Conservation (phyloP, 92 coral and sea anemone genomes). For the Umimayanthus kanabou region DNA sequence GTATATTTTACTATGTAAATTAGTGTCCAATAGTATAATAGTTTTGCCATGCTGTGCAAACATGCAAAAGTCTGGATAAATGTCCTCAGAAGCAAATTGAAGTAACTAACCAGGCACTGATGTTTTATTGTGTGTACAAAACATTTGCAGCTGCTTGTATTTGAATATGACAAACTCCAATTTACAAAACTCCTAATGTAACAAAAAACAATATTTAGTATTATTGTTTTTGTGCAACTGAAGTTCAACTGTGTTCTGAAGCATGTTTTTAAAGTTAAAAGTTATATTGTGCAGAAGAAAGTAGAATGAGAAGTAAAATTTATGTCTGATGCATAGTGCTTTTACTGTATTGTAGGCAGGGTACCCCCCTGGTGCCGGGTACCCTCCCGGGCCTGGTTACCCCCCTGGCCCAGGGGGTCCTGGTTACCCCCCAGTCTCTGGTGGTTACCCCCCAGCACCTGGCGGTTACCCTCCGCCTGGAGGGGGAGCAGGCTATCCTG, state of each 20-base stretch:
- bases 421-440: constrained; percentile 59
- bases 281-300: not conserved
- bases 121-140: too few relatives aligned
- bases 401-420: constrained; percentile 74
- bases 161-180: too few relatives aligned
- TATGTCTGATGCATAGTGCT: not conserved
- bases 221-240: too few relatives aligned
- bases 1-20: too few relatives aligned
- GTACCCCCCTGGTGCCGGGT: constrained; percentile 50
- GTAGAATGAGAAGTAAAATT: not conserved
- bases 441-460: constrained; percentile 75
- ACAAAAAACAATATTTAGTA: too few relatives aligned
- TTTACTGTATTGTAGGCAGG: constrained; percentile 46
- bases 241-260: not conserved
- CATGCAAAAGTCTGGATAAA: too few relatives aligned
- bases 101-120: too few relatives aligned
- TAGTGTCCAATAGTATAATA: too few relatives aligned
- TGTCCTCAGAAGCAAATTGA: too few relatives aligned
- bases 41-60: too few relatives aligned
- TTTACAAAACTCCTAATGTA: too few relatives aligned
- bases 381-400: constrained; percentile 71
- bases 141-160: too few relatives aligned
- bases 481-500: constrained; percentile 58
- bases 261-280: not conserved
- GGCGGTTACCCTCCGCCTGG: constrained; percentile 77